Conservation (phyloP, 2,797 vertebrate species). For the Muscicapa comitata region DNA sequence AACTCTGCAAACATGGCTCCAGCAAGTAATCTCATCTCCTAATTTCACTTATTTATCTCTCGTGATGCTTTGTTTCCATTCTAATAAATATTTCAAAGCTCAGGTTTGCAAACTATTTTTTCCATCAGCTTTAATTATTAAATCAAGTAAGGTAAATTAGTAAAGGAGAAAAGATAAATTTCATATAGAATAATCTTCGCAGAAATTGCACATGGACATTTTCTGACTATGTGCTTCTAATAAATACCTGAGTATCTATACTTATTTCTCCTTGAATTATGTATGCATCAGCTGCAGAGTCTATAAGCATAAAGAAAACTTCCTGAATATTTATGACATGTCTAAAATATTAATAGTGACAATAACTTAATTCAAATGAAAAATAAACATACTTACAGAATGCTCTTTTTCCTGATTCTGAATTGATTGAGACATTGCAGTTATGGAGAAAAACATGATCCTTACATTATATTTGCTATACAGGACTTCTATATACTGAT, state of each 20-base stretch:
- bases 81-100: constrained; percentile 24
- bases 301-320: constrained; percentile 19
- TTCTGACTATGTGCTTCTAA: neutral
- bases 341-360: constrained; percentile 45
- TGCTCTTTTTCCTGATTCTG: neutral
- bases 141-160: neutral
- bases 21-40: neutral
- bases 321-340: constrained; percentile 39
- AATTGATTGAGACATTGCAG: neutral
- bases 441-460: neutral
- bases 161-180: neutral
- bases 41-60: neutral
- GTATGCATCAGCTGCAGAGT: neutral
- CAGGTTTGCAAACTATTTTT: neutral
- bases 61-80: neutral
- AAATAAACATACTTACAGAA: neutral
- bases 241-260: neutral
- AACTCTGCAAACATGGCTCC: neutral
- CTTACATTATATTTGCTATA: neutral
- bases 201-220: neutral
- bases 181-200: neutral
- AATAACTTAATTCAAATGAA: constrained; percentile 41
- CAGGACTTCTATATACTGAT: neutral
- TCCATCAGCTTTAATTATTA: neutral
- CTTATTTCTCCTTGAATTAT: neutral